Percentiles rank a stretch among this genome's conserved stretches.
phyloP scores from a whole-genome alignment of 2,797 vertebrate species.

The Falco concolor region DNA sequence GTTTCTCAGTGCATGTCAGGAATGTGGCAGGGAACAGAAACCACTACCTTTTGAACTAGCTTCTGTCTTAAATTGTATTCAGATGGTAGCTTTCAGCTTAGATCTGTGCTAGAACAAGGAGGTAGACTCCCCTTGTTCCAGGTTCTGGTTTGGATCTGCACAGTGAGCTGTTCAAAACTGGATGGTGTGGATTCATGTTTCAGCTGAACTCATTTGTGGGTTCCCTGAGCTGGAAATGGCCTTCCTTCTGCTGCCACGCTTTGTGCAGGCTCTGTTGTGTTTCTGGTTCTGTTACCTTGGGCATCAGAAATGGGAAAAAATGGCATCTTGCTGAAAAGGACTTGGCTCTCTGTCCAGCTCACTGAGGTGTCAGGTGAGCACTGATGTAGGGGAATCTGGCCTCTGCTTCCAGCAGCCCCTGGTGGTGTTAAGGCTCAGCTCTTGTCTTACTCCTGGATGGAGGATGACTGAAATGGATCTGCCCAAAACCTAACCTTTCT shows the following conservation, averaged over 20 bases:
- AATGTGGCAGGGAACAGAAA: background rate
- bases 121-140: background rate
- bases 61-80: background rate
- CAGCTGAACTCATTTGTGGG: background rate
- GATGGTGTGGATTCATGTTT: background rate
- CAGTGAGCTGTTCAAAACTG: background rate
- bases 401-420: background rate
- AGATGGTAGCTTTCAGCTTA: background rate
- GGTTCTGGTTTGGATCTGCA: background rate
- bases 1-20: background rate
- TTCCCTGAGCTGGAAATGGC: background rate
- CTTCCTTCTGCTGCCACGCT: background rate
- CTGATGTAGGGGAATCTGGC: background rate
- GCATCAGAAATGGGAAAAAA: background rate
- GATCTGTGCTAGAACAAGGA: background rate
- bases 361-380: background rate
- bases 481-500: background rate
- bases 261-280: background rate
- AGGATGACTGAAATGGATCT: background rate
- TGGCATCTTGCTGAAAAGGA: accelerated
- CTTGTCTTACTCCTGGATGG: background rate
- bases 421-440: background rate
- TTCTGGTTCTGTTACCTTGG: background rate
- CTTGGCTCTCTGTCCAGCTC: background rate
- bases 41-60: background rate